phyloP scores from a whole-genome alignment of 2,113 vertebrate species.

The Hippocampus zosterae region DNA sequence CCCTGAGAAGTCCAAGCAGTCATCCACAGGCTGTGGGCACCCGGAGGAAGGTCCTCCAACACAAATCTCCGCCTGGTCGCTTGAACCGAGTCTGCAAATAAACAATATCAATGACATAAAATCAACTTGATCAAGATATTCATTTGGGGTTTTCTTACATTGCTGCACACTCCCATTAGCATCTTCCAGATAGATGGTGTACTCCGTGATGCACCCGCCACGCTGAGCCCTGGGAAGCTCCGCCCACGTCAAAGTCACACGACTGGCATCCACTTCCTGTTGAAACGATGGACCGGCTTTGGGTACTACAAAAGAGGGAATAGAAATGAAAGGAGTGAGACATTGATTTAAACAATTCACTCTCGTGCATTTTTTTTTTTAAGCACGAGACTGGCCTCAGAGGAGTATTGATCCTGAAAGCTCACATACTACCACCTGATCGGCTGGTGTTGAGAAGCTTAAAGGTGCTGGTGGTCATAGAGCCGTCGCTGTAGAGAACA shows the following conservation, averaged over 20 bases:
- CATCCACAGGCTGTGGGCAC: slow-evolving; percentile 59
- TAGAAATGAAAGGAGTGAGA: background rate
- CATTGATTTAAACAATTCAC: no score
- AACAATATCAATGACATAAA: background rate
- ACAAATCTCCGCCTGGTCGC: slow-evolving; percentile 21
- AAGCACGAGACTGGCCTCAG: background rate
- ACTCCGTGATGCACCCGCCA: slow-evolving; percentile 62
- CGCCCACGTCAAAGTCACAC: slow-evolving; percentile 51
- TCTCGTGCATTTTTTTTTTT: no score
- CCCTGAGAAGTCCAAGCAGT: slow-evolving; percentile 60
- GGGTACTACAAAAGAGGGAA: slow-evolving; percentile 54
- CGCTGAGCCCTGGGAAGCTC: slow-evolving; percentile 40
- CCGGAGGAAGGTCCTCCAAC: slow-evolving; percentile 33
- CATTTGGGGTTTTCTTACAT: background rate
- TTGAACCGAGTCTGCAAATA: slow-evolving; percentile 32
- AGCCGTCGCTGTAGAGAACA: slow-evolving; percentile 28
- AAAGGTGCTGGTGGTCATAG: slow-evolving; percentile 32
- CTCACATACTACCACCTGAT: slow-evolving; percentile 47
- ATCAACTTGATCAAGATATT: background rate
- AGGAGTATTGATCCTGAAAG: background rate
- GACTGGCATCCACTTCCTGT: slow-evolving; percentile 18
- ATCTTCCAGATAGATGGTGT: slow-evolving; percentile 60
- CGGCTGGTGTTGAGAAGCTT: slow-evolving; percentile 27
- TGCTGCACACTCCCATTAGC: background rate
- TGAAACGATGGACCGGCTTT: slow-evolving; percentile 27